Conservation (phyloP, 2,113 vertebrate genomes). For the Oryctolagus cuniculus region DNA sequence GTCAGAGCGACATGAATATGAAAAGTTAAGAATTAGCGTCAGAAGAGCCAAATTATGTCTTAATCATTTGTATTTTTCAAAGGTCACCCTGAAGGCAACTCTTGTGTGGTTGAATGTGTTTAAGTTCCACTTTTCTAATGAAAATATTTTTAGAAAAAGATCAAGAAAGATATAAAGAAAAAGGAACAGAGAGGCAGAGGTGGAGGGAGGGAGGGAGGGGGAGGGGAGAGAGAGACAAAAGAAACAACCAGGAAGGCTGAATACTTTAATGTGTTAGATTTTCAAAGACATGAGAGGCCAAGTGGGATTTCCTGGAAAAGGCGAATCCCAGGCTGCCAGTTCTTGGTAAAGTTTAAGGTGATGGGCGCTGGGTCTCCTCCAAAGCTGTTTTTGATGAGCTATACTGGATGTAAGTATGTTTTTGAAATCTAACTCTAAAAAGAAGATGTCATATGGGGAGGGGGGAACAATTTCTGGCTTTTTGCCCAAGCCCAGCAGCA, state of each 20-base stretch:
- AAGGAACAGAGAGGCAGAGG: no score
- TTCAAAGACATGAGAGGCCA: constrained; percentile 36
- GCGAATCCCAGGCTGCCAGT: background rate
- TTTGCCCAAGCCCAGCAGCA: background rate
- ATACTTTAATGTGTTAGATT: constrained; percentile 11
- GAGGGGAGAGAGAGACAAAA: background rate
- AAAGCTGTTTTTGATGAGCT: background rate
- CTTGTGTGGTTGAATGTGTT: background rate
- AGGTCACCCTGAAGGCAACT: constrained; percentile 27
- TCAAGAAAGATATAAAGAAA: background rate
- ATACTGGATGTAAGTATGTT: background rate
- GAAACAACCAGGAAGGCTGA: background rate
- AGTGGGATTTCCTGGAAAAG: constrained; percentile 30
- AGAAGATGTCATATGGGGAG: background rate
- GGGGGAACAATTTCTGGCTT: background rate
- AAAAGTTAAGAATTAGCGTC: background rate
- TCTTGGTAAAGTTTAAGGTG: background rate
- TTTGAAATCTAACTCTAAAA: constrained; percentile 42
- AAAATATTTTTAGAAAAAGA: constrained; percentile 15
- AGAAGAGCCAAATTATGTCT: background rate
- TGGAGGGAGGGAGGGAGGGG: background rate
- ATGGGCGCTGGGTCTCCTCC: background rate
- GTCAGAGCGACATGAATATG: background rate
- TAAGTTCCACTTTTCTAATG: background rate
- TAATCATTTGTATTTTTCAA: background rate